Evolutionary conservation across 2,797 vertebrate species (phyloP), one percentile per base, ranked within the genome.

Genomic region (Alouatta caraya): DNA sequence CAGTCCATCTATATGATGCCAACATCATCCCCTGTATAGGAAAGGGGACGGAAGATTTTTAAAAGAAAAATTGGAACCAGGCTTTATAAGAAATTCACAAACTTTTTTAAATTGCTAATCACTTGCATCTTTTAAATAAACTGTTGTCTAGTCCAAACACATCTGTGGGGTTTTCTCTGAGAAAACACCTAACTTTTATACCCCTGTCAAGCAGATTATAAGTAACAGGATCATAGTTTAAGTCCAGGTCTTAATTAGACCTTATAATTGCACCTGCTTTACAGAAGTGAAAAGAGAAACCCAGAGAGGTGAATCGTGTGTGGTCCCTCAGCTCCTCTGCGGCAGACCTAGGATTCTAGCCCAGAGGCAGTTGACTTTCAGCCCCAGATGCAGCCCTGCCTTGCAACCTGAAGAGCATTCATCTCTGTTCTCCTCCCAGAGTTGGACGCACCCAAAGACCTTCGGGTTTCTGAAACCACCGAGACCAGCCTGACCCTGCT

Each of bases 371-470:
- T 21, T 48, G 30, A n/a, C 59, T 50, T 26, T 42, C n/a, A 48
- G 57, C 19, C 44, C 46, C 30, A 28, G 30, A 46, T 83, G 24
- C 28, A 80, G 28, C 19, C 39, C 19, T 30, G 9, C 8, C 55
- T 78, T 2, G 0, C 21, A 88, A 48, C 37, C 42, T 64, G 22
- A 88, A 76, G 8, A 11, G 5, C 37, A 8, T 22, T 12, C 28
- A 26, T 61, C 61, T 92, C 50, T 93, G 15, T 85, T 93, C 93
- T 72, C 64, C 44, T 67, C 81, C 2, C 81, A 99, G 99, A 99
- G 13, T 98, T 99, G 28, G 99, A 99, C 76, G 98, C 99, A 57
- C 99, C 99, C 79, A 99, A 99, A 95, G 99, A 99, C 80, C 98
- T 99, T 98, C 98, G 98, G 17, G 99, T 99, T 59, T 98, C 98